Conservation (phyloP, 2,113 vertebrate genomes). For the Acinonyx jubatus region DNA sequence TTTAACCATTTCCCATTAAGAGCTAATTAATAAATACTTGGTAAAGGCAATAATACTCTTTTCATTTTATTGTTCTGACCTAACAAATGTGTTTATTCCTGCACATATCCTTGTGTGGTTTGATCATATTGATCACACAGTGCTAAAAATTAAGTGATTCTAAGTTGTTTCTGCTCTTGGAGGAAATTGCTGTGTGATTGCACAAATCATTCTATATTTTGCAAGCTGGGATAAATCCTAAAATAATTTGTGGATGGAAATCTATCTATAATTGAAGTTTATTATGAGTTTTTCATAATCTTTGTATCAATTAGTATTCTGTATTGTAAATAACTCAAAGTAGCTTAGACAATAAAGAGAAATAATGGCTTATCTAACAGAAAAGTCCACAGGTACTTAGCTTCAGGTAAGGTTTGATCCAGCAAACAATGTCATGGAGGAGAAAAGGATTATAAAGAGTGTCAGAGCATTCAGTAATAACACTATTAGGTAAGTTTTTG, state of each 20-base stretch:
- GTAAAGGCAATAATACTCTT: background rate
- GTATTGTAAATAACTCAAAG: background rate
- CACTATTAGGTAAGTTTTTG: background rate
- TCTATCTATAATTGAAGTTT: background rate
- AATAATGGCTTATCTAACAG: background rate
- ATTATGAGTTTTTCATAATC: background rate
- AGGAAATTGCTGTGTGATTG: background rate
- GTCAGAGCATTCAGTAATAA: background rate
- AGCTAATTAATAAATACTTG: background rate
- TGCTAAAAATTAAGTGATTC: conserved; percentile 19
- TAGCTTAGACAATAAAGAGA: conserved; percentile 15
- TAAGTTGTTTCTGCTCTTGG: background rate
- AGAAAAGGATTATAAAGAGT: background rate
- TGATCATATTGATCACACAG: background rate
- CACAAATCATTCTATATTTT: background rate
- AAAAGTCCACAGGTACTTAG: background rate
- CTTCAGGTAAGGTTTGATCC: background rate
- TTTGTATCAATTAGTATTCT: background rate
- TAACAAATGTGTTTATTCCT: background rate
- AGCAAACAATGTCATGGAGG: background rate
- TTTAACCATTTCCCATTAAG: background rate
- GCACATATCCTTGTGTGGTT: background rate
- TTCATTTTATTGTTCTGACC: background rate
- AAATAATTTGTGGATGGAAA: background rate
- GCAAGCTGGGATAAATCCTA: background rate